phyloP scores from a whole-genome alignment of 1,140 invertebrate genomes.

The Popillia japonica region DNA sequence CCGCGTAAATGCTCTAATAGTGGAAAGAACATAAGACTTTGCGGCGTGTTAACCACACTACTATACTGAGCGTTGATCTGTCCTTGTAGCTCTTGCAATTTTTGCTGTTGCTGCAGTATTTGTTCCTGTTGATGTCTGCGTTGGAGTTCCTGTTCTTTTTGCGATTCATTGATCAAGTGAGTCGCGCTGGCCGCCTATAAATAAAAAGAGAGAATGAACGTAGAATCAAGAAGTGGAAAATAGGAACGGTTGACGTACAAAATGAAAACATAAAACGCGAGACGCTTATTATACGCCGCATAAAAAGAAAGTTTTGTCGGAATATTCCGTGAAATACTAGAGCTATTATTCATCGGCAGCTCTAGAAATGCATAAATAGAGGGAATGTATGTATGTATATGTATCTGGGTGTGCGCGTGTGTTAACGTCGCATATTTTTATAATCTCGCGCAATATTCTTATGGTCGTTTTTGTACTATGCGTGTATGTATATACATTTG shows the following conservation, averaged over 20 bases:
- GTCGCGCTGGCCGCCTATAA: conserved; percentile 53
- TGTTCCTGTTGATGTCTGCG: conserved; percentile 62
- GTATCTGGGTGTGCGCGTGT: too few species aligned
- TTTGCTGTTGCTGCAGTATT: conserved; percentile 63
- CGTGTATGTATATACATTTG: conserved; percentile 44
- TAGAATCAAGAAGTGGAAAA: background rate
- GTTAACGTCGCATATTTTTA: conserved; percentile 32
- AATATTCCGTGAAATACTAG: conserved; percentile 37
- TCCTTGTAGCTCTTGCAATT: conserved; percentile 65
- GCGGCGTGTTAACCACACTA: conserved; percentile 54
- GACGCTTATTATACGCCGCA: too few species aligned
- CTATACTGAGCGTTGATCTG: conserved; percentile 58
- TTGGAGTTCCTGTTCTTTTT: conserved; percentile 60
- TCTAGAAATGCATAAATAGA: conserved; percentile 19
- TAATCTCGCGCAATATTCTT: conserved; percentile 37
- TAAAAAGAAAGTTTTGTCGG: background rate
- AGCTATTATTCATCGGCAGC: conserved; percentile 36
- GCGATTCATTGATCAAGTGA: conserved; percentile 54
- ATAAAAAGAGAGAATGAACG: conserved; percentile 41
- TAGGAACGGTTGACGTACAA: background rate
- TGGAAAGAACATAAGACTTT: conserved; percentile 66
- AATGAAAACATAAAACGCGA: background rate
- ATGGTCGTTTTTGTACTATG: conserved; percentile 35
- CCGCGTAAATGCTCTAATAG: conserved; percentile 65
- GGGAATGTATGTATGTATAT: conserved; percentile 19